Evolutionary conservation across 2,113 vertebrate genomes (phyloP).

Genomic region (Colius striatus): DNA sequence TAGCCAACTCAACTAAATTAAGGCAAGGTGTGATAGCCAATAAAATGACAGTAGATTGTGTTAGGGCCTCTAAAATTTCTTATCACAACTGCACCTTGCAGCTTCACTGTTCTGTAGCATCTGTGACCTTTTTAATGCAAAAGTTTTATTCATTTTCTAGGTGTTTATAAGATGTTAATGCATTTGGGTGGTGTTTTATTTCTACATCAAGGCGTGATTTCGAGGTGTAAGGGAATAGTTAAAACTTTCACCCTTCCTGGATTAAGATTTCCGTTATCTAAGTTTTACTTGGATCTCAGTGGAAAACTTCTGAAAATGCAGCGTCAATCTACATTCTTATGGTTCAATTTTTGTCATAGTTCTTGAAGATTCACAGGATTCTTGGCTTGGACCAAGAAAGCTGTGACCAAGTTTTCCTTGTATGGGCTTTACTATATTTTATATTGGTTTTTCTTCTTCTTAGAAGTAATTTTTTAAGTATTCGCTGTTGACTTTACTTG

Average conservation of each 20-base stretch:
- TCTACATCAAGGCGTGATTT: neutral
- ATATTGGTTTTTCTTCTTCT: neutral
- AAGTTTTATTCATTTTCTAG: neutral
- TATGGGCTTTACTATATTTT: neutral
- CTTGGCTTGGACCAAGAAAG: neutral
- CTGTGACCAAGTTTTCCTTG: neutral
- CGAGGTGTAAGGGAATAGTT: neutral
- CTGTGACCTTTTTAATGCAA: neutral
- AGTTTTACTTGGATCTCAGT: neutral
- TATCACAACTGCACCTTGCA: neutral
- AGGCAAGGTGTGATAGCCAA: neutral
- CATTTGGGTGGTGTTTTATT: neutral
- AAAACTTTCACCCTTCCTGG: accelerated
- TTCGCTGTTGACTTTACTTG: neutral
- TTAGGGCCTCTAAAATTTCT: neutral
- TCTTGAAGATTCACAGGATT: neutral
- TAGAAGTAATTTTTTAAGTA: neutral
- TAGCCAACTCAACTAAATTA: neutral
- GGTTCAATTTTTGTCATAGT: neutral
- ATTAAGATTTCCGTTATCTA: neutral
- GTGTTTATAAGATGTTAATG: neutral
- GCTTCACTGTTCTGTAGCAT: neutral
- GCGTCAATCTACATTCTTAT: neutral
- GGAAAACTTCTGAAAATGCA: neutral
- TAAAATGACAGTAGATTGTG: neutral